Conservation (phyloP, 2,797 vertebrate species). For the Decapterus maruadsi region DNA sequence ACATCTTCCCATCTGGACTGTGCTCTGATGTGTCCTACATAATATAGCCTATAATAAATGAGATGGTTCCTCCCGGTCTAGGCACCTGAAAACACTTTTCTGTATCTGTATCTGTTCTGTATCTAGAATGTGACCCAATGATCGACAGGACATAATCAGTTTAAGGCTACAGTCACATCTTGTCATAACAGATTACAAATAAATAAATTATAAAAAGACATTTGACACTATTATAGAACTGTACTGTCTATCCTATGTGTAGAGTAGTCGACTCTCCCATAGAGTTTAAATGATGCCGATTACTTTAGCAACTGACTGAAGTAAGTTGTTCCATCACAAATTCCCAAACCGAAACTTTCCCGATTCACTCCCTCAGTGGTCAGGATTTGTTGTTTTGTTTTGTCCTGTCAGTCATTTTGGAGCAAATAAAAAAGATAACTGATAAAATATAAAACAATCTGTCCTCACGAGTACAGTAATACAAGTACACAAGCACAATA, state of each 20-base stretch:
- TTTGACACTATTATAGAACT: neutral
- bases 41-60: too few species aligned
- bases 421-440: neutral
- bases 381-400: neutral
- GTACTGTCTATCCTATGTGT: neutral
- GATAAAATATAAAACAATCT: neutral
- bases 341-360: too few species aligned
- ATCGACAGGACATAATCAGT: neutral
- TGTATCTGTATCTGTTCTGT: too few species aligned
- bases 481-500: slow-evolving; percentile 68
- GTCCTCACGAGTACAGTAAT: slow-evolving; percentile 72
- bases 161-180: neutral
- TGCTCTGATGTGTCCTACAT: too few species aligned
- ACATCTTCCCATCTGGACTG: too few species aligned
- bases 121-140: too few species aligned
- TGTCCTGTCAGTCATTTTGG: neutral
- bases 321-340: too few species aligned
- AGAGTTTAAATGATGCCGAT: neutral
- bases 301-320: neutral
- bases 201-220: neutral
- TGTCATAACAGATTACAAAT: neutral
- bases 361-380: neutral
- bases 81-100: too few species aligned
- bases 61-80: too few species aligned
- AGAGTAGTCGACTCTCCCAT: neutral